Conservation (phyloP, 2,888 invertebrate species). For the Molorchus minor region DNA sequence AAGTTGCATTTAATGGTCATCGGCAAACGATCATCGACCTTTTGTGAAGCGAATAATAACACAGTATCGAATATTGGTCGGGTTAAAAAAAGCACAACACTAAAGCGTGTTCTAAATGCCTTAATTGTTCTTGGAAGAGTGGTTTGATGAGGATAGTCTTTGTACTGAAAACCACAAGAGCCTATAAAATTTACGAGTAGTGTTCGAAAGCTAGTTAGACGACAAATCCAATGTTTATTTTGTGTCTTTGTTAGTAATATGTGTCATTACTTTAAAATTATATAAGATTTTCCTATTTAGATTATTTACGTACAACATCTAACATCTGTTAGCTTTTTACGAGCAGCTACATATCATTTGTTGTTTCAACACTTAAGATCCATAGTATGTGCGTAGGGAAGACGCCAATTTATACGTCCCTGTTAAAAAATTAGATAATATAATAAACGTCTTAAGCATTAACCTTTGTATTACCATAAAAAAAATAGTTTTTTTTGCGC, state of each 20-base stretch:
- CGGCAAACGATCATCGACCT: constrained; percentile 1
- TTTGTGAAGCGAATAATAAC: constrained; percentile 9
- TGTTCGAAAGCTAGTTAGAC: constrained; percentile 15
- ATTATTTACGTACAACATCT: constrained; percentile 38
- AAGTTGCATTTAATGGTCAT: constrained; percentile 2
- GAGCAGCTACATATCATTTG: constrained; percentile 33
- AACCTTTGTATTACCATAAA: no score
- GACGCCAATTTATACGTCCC: no score
- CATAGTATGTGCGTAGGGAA: constrained; percentile 29
- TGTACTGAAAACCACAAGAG: constrained; percentile 21
- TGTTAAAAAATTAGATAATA: no score
- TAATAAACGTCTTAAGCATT: no score
- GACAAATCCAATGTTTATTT: constrained; percentile 17
- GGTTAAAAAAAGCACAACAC: constrained; percentile 11
- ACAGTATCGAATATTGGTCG: constrained; percentile 6
- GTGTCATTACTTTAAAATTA: constrained; percentile 32
- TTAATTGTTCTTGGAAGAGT: constrained; percentile 13
- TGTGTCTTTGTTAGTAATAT: constrained; percentile 21
- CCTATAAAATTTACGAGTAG: constrained; percentile 20
- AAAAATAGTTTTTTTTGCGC: constrained; percentile 42
- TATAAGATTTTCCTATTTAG: constrained; percentile 38
- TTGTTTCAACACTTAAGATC: constrained; percentile 37
- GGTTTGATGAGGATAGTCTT: constrained; percentile 11
- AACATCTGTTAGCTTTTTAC: constrained; percentile 36
- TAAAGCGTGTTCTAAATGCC: constrained; percentile 9